Evolutionary conservation across 2,888 invertebrate genomes (phyloP).

Genomic region (Lamproptera curius): DNA sequence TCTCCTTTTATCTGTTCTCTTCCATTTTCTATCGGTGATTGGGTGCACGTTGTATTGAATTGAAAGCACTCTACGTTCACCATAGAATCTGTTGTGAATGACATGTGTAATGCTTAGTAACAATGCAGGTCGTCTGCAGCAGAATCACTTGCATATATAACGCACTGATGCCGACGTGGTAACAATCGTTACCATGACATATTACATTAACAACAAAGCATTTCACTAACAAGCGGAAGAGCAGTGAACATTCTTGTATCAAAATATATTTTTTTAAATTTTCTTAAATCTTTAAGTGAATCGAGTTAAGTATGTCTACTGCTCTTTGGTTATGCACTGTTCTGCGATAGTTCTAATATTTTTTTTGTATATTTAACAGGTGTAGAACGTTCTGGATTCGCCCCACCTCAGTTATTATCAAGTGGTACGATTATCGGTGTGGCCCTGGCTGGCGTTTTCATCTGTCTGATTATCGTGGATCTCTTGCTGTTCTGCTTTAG

Average conservation of each 20-base stretch:
- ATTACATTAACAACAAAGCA: slow-evolving; percentile 69
- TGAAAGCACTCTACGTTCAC: slow-evolving; percentile 72
- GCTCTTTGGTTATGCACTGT: slow-evolving; percentile 40
- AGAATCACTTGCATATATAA: slow-evolving; percentile 20
- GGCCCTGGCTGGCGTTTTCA: slow-evolving; percentile 88
- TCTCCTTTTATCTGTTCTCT: slow-evolving; percentile 21
- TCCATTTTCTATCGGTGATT: slow-evolving; percentile 55
- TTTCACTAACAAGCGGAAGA: slow-evolving; percentile 61
- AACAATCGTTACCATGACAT: slow-evolving; percentile 64
- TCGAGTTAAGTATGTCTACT: slow-evolving; percentile 41
- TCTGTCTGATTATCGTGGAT: slow-evolving; percentile 91
- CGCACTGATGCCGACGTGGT: slow-evolving; percentile 39
- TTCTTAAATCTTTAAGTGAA: too few species aligned
- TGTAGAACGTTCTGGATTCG: slow-evolving; percentile 67
- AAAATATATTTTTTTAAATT: too few species aligned
- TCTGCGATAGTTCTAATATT: slow-evolving; percentile 26
- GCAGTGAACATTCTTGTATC: slow-evolving; percentile 59
- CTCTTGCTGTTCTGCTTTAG: slow-evolving; percentile 86
- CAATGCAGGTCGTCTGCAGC: slow-evolving; percentile 13
- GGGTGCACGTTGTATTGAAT: slow-evolving; percentile 69
- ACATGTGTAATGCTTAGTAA: slow-evolving; percentile 20
- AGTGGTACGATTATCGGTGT: slow-evolving; percentile 90
- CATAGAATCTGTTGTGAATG: slow-evolving; percentile 56
- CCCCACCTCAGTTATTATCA: slow-evolving; percentile 77
- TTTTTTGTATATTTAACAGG: slow-evolving; percentile 53